Evolutionary conservation across 1,140 invertebrate genomes (phyloP).

Genomic region (Coenobita brevimanus): DNA sequence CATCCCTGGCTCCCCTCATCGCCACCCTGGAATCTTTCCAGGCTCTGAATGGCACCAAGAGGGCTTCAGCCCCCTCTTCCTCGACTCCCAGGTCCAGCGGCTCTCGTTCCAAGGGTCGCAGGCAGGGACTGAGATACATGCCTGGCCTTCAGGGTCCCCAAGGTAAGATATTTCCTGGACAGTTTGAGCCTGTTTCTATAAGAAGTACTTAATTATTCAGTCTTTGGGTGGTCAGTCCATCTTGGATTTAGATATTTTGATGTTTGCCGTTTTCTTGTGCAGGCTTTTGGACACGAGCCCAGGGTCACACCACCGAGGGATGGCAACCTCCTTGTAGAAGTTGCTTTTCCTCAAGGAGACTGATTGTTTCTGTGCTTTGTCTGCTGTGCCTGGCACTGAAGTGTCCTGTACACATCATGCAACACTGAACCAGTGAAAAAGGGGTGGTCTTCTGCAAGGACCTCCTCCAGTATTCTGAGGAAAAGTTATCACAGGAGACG

Average conservation of each 20-base stretch:
- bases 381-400: too few relatives aligned
- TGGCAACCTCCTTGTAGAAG: too few relatives aligned
- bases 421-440: not conserved
- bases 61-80: not conserved
- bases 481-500: not conserved
- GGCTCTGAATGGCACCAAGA: not conserved
- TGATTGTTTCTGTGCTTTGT: not conserved
- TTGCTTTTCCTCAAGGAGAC: not conserved
- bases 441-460: not conserved
- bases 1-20: not conserved
- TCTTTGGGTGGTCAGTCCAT: not conserved
- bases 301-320: not conserved
- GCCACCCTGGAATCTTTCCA: not conserved
- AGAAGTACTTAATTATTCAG: not conserved
- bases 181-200: not conserved
- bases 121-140: not conserved
- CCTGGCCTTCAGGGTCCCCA: too few relatives aligned
- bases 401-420: conserved; percentile 2
- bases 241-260: too few relatives aligned
- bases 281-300: not conserved
- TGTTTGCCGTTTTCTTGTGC: not conserved
- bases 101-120: too few relatives aligned
- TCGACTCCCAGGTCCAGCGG: conserved; percentile 12
- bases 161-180: not conserved
- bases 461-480: not conserved